Conservation (phyloP, 2,113 vertebrate species). For the Glaucomys volans region DNA sequence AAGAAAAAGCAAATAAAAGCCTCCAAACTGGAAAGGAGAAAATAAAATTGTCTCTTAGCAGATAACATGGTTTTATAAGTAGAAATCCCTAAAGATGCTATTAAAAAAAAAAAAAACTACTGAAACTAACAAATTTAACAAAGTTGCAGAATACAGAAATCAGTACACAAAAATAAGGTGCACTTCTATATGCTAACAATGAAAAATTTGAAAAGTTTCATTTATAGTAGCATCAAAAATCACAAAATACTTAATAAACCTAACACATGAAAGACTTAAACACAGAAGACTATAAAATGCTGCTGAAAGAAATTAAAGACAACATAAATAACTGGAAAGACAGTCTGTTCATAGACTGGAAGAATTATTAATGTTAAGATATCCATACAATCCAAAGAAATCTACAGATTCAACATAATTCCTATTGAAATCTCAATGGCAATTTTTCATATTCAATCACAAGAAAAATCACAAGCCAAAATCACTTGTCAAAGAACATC, state of each 20-base stretch:
- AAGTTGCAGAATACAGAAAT: conserved; percentile 32
- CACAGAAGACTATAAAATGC: not conserved
- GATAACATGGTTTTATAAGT: not conserved
- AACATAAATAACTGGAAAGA: not conserved
- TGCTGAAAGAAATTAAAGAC: conserved; percentile 13
- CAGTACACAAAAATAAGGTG: not conserved
- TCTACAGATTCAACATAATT: conserved; percentile 23
- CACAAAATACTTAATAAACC: conserved; percentile 28
- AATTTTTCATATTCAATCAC: conserved; percentile 29
- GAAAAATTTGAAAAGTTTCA: not conserved
- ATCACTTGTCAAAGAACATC: conserved; percentile 37
- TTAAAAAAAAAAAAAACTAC: not conserved
- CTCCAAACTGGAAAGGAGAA: not conserved
- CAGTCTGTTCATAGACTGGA: not conserved
- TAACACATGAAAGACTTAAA: not conserved
- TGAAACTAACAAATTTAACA: not conserved
- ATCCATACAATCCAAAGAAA: not conserved
- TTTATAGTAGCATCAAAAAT: not conserved
- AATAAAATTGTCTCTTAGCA: conserved; percentile 10
- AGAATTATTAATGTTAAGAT: not conserved
- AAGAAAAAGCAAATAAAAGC: not conserved
- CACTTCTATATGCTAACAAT: not conserved
- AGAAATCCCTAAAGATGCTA: not conserved
- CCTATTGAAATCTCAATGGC: not conserved
- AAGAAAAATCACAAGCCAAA: not conserved